Evolutionary conservation across 1,140 invertebrate genomes (phyloP).

Genomic region (Ostrea denselamellosa): DNA sequence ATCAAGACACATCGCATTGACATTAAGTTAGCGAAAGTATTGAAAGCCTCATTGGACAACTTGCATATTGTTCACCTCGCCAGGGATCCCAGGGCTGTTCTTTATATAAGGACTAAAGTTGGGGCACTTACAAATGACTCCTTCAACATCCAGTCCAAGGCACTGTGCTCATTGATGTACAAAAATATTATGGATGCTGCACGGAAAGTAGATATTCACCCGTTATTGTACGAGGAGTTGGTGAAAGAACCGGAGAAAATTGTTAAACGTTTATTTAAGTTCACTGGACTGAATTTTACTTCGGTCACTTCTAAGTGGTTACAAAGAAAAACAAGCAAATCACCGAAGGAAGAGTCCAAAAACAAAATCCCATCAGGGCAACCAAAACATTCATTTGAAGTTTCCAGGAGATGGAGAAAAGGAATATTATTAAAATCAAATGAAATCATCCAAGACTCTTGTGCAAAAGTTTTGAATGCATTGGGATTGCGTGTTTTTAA

Average conservation of each 20-base stretch:
- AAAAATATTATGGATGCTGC: neutral
- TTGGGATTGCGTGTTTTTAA: neutral
- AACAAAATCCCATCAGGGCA: neutral
- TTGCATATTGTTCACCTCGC: slow-evolving; percentile 35
- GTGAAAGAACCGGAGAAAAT: neutral
- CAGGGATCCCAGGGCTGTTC: slow-evolving; percentile 44
- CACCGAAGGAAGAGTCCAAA: neutral
- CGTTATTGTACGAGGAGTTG: neutral
- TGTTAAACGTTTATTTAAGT: neutral
- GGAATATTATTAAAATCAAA: neutral
- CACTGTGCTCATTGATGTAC: slow-evolving; percentile 20
- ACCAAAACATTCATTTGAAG: neutral
- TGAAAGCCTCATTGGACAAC: neutral
- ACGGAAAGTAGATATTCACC: neutral
- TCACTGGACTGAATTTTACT: neutral
- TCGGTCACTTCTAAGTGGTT: neutral
- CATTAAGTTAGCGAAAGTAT: neutral
- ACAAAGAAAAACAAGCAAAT: neutral
- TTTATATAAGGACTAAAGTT: neutral
- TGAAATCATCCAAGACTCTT: slow-evolving; percentile 10
- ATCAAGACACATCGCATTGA: slow-evolving; percentile 28
- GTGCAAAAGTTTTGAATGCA: neutral
- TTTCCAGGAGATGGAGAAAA: neutral
- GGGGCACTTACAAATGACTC: neutral
- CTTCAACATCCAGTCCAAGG: neutral